Evolutionary conservation across 2,797 vertebrate genomes (phyloP).

Genomic region (Muscicapa striata): DNA sequence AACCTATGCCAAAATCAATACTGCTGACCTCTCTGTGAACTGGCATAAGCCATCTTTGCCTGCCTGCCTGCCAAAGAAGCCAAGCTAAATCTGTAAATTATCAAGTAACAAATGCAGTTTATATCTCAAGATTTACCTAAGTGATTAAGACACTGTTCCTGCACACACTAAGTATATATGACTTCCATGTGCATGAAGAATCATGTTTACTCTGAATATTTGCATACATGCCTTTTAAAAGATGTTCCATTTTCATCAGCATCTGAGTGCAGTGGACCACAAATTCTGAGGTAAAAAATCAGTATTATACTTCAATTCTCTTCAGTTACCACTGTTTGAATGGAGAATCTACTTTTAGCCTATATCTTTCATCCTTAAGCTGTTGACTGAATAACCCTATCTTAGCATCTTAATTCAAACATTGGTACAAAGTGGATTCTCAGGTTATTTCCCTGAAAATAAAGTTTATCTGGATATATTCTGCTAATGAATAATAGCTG

Average conservation of each 20-base stretch:
- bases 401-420: background rate
- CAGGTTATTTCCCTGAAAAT: background rate
- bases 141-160: background rate
- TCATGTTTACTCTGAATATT: background rate
- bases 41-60: background rate
- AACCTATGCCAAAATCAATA: background rate
- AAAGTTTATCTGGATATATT: background rate
- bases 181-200: background rate
- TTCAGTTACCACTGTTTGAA: background rate
- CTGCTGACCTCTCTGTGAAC: background rate
- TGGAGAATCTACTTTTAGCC: background rate
- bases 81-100: background rate
- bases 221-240: background rate
- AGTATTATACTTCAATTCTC: background rate
- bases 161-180: background rate
- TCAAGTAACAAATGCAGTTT: background rate
- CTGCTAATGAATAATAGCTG: background rate
- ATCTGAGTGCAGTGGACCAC: background rate
- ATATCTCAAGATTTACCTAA: background rate
- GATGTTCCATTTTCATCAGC: background rate
- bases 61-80: background rate
- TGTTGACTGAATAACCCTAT: background rate
- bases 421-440: background rate
- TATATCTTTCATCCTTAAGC: background rate
- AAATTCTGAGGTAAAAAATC: background rate